Evolutionary conservation across 2,888 invertebrate genomes (phyloP), one percentile per base, ranked within the genome.

Genomic region (Drosophila histrio): DNA sequence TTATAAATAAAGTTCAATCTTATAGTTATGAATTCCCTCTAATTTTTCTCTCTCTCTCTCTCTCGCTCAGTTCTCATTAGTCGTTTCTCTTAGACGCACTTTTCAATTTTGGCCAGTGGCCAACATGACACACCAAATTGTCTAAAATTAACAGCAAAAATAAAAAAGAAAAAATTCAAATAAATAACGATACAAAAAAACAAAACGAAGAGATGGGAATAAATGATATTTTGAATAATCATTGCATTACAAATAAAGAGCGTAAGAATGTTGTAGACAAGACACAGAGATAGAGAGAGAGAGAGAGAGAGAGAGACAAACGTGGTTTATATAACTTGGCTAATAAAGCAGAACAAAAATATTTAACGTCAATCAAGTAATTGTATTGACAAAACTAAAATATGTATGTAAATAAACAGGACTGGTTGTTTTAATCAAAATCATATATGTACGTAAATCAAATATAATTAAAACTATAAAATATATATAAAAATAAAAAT

Each of bases 71-170:
- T 46, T 72, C 72, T 67, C 62, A 62, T 56, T 66, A 47, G 53
- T 47, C 43, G 72, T 50, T 53, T 65, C 60, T 64, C 53, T 73
- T 67, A 50, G 57, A 59, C 79, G 79, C 77, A 87, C 74, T 85
- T 79, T 72, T 69, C 52, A 49, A 38, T 72, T 58, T 84, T 84
- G 84, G 84, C 79, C 32, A n/a, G 8, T 13, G 44, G 85, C 84
- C 84, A 84, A 87, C 65, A 87, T 81, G 79, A 84, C 85, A 88
- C 87, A 84, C 68, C 72, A 66, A 83, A 87, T 88, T 65, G 72
- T 84, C 83, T 84, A 84, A 84, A 76, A 76, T 87, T 84, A 80
- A 66, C 63, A 54, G 63, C 50, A 58, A 52, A 61, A 54, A 41
- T 32, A 44, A 49, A 57, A 44, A 15, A 50, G 52, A 64, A 36